Evolutionary conservation across 2,113 vertebrate species (phyloP), one percentile per base, ranked within the genome.

Genomic region (Etia nguti): DNA sequence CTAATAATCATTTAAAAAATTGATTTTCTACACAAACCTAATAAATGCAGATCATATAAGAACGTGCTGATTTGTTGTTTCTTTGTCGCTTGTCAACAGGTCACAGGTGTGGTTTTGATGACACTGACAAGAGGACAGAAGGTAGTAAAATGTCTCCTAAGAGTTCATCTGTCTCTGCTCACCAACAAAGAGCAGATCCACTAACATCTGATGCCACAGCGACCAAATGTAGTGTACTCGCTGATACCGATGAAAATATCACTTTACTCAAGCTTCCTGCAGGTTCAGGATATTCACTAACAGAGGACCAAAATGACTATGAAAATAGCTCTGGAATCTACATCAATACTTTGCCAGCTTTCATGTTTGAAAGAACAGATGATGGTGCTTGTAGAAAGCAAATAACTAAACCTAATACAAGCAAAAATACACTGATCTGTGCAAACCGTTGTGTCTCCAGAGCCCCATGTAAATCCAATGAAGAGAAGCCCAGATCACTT

Each of bases 221-320:
- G 24, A 26, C 11, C 1, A 24, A 87, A 8, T 6, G 7, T 5
- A 24, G 7, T 2, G 2, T 1, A 6, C 9, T 36, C 4, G 0
- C 5, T 46, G 43, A 7, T 4, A 65, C 85, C 56, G 90, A 93
- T 79, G 86, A 86, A 82, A 92, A 93, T 31, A 15, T 81, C 22
- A 10, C 24, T 41, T 15, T 2, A 18, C 10, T 3, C n/a, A 81
- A 8, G 59, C 11, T 2, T 6, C 2, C 9, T 1, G 11, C 12
- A 8, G 3, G 13, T 38, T 48, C 55, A 15, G 68, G 10, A 41
- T 1, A 3, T 50, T 62, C 65, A 9, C 2, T 43, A 16, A 24
- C 2, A 57, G 52, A 82, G 0, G 0, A 13, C 56, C 57, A 38
- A 70, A 79, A 75, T 1, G 1, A 80, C 16, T n/a, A 10, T 12